Evolutionary conservation across 2,888 invertebrate species (phyloP).

Genomic region (Hymenopus coronatus): DNA sequence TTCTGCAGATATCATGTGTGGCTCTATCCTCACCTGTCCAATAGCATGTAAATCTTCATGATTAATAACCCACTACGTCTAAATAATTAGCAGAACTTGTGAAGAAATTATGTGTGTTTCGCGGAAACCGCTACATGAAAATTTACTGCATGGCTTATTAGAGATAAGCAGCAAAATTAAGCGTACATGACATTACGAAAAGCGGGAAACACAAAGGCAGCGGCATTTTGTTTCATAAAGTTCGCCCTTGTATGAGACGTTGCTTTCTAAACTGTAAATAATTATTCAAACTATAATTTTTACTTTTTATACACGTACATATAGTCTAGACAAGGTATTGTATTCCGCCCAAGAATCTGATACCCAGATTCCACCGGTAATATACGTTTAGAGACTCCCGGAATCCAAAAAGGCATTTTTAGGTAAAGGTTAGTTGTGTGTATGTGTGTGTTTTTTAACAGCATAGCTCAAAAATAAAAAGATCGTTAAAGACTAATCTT

Average conservation of each 20-base stretch:
- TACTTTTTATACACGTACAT: no score
- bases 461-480: no score
- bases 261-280: no score
- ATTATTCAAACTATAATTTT: no score
- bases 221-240: background rate
- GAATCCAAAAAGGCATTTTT: no score
- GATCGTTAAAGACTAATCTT: no score
- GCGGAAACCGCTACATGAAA: background rate
- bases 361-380: no score
- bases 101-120: background rate
- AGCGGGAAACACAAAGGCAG: background rate
- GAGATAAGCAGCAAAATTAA: background rate
- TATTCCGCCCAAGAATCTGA: no score
- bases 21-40: background rate
- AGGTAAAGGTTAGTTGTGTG: no score
- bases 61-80: background rate
- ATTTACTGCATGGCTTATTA: background rate
- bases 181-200: background rate
- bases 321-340: no score
- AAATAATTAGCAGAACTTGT: background rate
- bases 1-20: background rate
- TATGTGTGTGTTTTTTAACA: no score
- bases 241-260: background rate
- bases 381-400: no score
- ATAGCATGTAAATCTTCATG: background rate